These are phyloP conservation scores for Achlya flavicornis DNA, from an alignment of 2,888 invertebrate genomes.

Conservation along the genomic window DNA sequence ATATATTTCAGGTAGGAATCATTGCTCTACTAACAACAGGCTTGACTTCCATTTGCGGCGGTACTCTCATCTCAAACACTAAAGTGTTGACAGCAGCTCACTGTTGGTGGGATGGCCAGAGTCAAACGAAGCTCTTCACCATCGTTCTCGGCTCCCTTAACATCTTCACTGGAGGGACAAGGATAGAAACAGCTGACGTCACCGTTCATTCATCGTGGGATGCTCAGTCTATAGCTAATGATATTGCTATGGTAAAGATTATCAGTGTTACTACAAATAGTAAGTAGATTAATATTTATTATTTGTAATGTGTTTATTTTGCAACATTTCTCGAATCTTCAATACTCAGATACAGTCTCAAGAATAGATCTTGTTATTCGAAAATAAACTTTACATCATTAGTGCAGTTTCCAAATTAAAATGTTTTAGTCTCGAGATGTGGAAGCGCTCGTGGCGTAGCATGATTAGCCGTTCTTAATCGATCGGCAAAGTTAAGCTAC, in stretches of 20 bases:
- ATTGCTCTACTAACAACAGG: constrained; percentile 56
- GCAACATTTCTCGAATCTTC: no score
- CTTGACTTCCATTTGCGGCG: constrained; percentile 68
- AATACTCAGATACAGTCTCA: no score
- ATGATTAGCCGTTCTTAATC: no score
- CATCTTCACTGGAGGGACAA: constrained; percentile 68
- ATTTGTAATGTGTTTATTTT: neutral
- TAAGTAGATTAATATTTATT: constrained; percentile 41
- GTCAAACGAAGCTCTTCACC: constrained; percentile 59
- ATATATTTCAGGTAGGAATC: constrained; percentile 60
- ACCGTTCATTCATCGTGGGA: constrained; percentile 62
- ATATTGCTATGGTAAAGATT: constrained; percentile 66
- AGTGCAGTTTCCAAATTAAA: no score
- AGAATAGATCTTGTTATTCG: no score
- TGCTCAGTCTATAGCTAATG: constrained; percentile 47
- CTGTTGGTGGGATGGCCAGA: constrained; percentile 73
- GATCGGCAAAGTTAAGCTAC: no score
- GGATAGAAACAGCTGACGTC: constrained; percentile 54
- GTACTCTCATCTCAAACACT: constrained; percentile 62
- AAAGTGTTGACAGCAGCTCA: constrained; percentile 71
- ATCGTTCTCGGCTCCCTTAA: constrained; percentile 67
- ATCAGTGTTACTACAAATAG: constrained; percentile 50
- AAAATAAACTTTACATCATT: no score
- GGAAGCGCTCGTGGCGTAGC: no score
- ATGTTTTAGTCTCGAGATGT: no score